Conservation (phyloP, 2,888 invertebrate species). For the Atethmia centrago region DNA sequence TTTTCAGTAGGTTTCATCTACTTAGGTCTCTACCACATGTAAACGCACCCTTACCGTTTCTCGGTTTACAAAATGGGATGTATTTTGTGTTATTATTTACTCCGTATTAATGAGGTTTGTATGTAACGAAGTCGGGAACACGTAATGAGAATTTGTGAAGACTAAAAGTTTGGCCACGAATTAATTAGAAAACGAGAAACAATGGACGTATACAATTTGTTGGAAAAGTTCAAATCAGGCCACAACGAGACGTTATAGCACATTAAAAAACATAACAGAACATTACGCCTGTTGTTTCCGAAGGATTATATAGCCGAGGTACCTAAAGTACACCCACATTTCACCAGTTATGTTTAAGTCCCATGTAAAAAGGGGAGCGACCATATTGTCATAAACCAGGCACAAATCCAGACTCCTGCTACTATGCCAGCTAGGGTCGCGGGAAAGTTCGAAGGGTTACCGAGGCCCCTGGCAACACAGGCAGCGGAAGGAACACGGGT, state of each 20-base stretch:
- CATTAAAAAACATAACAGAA: not conserved
- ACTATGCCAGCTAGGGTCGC: too few relatives aligned
- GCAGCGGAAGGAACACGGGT: too few relatives aligned
- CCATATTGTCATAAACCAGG: too few relatives aligned
- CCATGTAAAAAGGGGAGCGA: too few relatives aligned
- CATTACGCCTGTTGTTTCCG: too few relatives aligned
- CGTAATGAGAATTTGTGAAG: slow-evolving; percentile 30
- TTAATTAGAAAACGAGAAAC: slow-evolving; percentile 16
- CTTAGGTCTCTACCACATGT: not conserved
- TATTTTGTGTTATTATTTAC: slow-evolving; percentile 52
- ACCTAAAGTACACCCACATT: too few relatives aligned
- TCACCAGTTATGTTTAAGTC: too few relatives aligned
- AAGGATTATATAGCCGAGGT: too few relatives aligned
- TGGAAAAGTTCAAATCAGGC: not conserved
- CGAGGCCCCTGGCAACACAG: too few relatives aligned
- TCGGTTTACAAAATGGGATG: slow-evolving; percentile 27
- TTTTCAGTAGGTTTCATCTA: not conserved
- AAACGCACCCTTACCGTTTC: slow-evolving; percentile 4
- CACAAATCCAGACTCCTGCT: too few relatives aligned
- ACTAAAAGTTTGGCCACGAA: slow-evolving; percentile 4
- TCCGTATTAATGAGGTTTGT: slow-evolving; percentile 34
- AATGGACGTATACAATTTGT: slow-evolving; percentile 14
- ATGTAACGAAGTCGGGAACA: slow-evolving; percentile 20
- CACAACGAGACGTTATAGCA: not conserved
- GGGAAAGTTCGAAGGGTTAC: too few relatives aligned